Evolutionary conservation across 2,797 vertebrate genomes (phyloP).

Genomic region (Hydrocynus forskahlii): DNA sequence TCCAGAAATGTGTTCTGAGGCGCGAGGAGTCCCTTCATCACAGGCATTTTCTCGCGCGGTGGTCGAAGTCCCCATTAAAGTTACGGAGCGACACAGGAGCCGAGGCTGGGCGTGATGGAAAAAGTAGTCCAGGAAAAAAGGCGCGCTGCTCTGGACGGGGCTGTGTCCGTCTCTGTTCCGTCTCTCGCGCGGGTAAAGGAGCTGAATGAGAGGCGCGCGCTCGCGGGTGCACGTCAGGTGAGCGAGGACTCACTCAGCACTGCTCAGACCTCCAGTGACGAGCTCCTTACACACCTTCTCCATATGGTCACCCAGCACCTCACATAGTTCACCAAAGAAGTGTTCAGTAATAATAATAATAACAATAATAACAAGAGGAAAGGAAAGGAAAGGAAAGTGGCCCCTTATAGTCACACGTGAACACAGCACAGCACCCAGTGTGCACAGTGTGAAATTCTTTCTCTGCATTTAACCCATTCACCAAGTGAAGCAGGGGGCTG

Average conservation of each 20-base stretch:
- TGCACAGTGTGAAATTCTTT: no score
- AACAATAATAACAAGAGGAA: no score
- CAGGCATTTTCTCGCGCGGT: constrained; percentile 93
- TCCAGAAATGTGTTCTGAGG: constrained; percentile 57
- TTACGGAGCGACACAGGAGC: constrained; percentile 60
- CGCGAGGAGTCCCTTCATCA: constrained; percentile 83
- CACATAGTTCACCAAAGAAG: background rate
- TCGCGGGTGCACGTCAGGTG: constrained; percentile 76
- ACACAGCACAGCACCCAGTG: background rate
- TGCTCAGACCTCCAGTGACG: constrained; percentile 23
- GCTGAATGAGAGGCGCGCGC: constrained; percentile 62
- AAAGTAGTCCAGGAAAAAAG: constrained; percentile 41
- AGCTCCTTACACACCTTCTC: background rate
- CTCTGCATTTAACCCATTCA: no score
- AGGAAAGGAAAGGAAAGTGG: no score
- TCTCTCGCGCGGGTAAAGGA: no score
- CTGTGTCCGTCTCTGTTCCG: no score
- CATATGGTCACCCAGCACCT: background rate
- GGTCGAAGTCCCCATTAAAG: constrained; percentile 97
- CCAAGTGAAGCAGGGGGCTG: no score
- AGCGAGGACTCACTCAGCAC: constrained; percentile 64
- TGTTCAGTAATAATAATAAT: no score
- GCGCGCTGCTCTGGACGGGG: no score
- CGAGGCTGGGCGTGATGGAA: constrained; percentile 1
- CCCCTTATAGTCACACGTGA: background rate